Evolutionary conservation across 1,140 invertebrate species (phyloP), one percentile per base, ranked within the genome.

Genomic region (Parasteatoda tepidariorum): DNA sequence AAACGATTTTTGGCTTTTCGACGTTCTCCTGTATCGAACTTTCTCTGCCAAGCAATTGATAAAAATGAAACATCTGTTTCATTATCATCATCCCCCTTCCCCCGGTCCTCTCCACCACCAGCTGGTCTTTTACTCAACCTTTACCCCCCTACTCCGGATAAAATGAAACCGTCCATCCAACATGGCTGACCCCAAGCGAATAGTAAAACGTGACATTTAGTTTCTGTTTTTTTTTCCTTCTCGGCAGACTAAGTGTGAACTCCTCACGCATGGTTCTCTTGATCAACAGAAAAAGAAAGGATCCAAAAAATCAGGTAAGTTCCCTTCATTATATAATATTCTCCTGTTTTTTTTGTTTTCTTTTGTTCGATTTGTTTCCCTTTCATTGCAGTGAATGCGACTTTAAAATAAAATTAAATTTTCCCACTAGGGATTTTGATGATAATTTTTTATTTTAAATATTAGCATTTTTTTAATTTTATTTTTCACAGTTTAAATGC

Each of bases 241-340:
- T 82, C 71, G n/a, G 67, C 78, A 82, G 78, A 71, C 66, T 30
- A 82, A 82, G 78, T 82, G 78, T n/a, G 78, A 82, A 28, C 64
- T 82, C 66, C 78, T 82, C 78, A 82, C 78, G 66, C 78, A 82
- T 82, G 78, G 66, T 82, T 48, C 78, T 48, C 66, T 82, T 15
- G 78, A 82, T 28, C 66, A 82, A 31, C 78, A 82, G 78, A 82
- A 82, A 71, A 82, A 82, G 78, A 82, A 82, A 82, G 78, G 66
- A 41, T 22, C 78, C 55, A 82, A 82, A 70, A 82, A 82, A 82
- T 70, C 66, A 59, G 75, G 78, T 71, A 22, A 70, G 78, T 82
- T 78, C 6, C 24, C 54, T 66, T 79, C 71, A 38, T 68, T 68
- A 22, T 24, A 6, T 66, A 33, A 31, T 26, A 22, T 7, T 73